phyloP scores from a whole-genome alignment of 2,888 invertebrate genomes.

The Spodoptera littoralis region DNA sequence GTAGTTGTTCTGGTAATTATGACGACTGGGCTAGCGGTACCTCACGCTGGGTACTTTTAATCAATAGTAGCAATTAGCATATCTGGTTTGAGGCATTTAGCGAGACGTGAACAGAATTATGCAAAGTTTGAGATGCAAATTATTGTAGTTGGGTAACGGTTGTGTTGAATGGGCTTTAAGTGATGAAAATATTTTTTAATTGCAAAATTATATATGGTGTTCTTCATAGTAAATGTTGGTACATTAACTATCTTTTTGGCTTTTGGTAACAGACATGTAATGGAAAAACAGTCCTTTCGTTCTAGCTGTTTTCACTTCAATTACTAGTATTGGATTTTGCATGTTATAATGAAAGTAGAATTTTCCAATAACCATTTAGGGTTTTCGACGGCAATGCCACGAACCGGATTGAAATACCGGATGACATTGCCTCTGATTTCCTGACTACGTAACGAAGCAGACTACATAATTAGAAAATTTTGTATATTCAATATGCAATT shows the following conservation, averaged over 20 bases:
- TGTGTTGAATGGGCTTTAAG: slow-evolving; percentile 33
- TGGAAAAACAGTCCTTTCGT: too few species aligned
- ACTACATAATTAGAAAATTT: too few species aligned
- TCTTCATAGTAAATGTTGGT: slow-evolving; percentile 7
- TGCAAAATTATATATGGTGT: slow-evolving; percentile 14
- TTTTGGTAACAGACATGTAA: neutral
- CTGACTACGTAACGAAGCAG: slow-evolving; percentile 1
- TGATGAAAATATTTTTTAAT: slow-evolving; percentile 25
- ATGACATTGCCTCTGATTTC: slow-evolving; percentile 18
- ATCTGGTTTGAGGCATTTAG: slow-evolving; percentile 73
- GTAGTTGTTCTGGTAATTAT: slow-evolving; percentile 74
- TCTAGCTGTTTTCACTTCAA: neutral
- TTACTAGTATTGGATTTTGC: slow-evolving; percentile 10
- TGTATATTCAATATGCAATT: too few species aligned
- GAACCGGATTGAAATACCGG: slow-evolving; percentile 3
- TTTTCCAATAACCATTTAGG: slow-evolving; percentile 25
- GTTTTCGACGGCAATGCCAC: slow-evolving; percentile 9
- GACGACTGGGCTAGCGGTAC: slow-evolving; percentile 84
- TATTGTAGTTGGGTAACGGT: slow-evolving; percentile 41
- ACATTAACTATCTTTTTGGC: slow-evolving; percentile 5
- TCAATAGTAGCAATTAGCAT: slow-evolving; percentile 81
- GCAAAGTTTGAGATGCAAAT: slow-evolving; percentile 52
- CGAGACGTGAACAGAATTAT: slow-evolving; percentile 63
- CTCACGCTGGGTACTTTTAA: slow-evolving; percentile 75
- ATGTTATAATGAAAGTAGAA: slow-evolving; percentile 14